Base-by-base conservation (phyloP, 1,140 invertebrate species). In the Ectropis grisescens region DNA sequence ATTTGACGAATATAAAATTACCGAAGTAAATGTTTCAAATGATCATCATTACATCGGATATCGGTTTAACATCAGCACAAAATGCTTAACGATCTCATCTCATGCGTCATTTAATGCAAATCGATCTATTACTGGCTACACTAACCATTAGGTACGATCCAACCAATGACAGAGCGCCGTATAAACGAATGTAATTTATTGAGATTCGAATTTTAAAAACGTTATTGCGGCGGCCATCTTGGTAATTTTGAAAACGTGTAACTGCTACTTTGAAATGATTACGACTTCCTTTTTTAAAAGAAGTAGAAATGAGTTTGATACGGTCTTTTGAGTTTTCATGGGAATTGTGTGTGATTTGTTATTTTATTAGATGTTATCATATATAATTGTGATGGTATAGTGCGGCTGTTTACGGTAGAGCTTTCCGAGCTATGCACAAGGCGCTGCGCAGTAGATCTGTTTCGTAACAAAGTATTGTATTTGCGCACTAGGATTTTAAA, bases 51-150 rank as follows among this genome's bases (percentile, higher is more conserved):
- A 52, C 16, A 24, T 47, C 35, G 25, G 3, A 19, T 19, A 19
- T 45, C 15, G 23, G 46, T 45, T 51, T 47, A 51, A 49, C 50
- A 58, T 65, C 52, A 56, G 43, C 47, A 54, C 44, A 56, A 58
- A 54, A 56, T 62, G 58, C 49, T 67, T 70, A 68, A 51, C 58
- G 59, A 68, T 59, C 62, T 66, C 58, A 72, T 70, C 66, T 57
- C 59, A 76, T 49, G 69, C 60, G 43, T 44, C 59, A 71, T 78
- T 71, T 67, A 71, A 74, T 64, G 50, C 67, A 69, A 72, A 71
- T 72, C 66, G 64, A 61, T 66, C 66, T 65, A 68, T 69, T 64
- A 72, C 65, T 44, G 42, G 51, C 45, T 61, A 58, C 47, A 48
- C 34, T 33, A 50, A 40, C 38, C 35, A 69, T 69, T 69, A 72